phyloP scores from a whole-genome alignment of 2,888 invertebrate species.

The Ormia ochracea region DNA sequence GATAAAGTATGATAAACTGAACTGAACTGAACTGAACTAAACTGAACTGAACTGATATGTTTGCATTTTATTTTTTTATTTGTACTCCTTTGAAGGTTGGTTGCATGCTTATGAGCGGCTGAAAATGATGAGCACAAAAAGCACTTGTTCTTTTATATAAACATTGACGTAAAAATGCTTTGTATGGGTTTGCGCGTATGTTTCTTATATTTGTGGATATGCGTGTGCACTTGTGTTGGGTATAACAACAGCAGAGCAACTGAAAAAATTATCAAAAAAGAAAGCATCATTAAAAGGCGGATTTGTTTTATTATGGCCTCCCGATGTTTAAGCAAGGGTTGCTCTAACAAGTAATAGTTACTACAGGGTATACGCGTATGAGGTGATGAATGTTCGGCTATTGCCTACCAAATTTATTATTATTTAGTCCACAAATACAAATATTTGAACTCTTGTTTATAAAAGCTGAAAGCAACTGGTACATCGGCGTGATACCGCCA shows the following conservation, averaged over 20 bases:
- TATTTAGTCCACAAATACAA: too few relatives aligned
- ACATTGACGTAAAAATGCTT: not conserved
- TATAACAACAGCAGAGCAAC: not conserved
- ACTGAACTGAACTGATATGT: not conserved
- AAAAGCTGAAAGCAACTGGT: too few relatives aligned
- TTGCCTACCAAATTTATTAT: too few relatives aligned
- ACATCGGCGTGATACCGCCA: too few relatives aligned
- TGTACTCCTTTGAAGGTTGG: constrained; percentile 38
- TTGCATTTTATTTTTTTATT: not conserved
- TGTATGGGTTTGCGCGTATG: not conserved
- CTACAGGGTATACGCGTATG: too few relatives aligned
- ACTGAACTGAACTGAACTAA: constrained; percentile 24
- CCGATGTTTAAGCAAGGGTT: constrained; percentile 52
- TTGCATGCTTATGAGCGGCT: constrained; percentile 1
- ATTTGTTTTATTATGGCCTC: constrained; percentile 58
- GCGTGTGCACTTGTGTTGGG: not conserved
- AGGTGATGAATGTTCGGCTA: too few relatives aligned
- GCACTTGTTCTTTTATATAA: constrained; percentile 13
- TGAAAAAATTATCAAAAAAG: not conserved
- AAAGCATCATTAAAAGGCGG: constrained; percentile 55
- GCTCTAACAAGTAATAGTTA: not conserved
- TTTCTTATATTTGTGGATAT: not conserved
- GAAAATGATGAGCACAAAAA: not conserved
- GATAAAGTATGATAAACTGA: constrained; percentile 52
- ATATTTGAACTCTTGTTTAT: too few relatives aligned